Evolutionary conservation across 2,113 vertebrate species (phyloP).

Genomic region (Euleptes europaea): DNA sequence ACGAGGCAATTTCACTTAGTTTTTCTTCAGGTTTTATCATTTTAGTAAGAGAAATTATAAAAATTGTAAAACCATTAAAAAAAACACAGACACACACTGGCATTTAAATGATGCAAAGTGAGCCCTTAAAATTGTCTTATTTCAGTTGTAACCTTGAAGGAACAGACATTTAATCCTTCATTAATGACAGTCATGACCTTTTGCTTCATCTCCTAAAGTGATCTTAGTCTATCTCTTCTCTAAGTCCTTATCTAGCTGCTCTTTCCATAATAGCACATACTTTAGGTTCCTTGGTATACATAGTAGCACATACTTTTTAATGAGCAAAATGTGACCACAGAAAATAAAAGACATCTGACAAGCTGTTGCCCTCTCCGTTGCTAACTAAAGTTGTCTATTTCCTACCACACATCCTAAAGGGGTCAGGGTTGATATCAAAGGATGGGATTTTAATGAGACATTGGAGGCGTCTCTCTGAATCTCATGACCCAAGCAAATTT

Average conservation of each 20-base stretch:
- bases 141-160: slow-evolving; percentile 17
- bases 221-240: slow-evolving; percentile 7
- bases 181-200: slow-evolving; percentile 2
- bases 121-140: background rate
- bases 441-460: slow-evolving; percentile 47
- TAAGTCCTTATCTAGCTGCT: slow-evolving; percentile 32
- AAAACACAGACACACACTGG: background rate
- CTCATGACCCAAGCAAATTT: slow-evolving; percentile 38
- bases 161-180: slow-evolving; percentile 5
- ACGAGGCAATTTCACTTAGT: background rate
- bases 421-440: slow-evolving; percentile 29
- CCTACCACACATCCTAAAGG: slow-evolving; percentile 25
- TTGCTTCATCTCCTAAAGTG: slow-evolving; percentile 18
- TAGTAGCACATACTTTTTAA: slow-evolving; percentile 43
- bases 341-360: slow-evolving; percentile 28
- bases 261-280: background rate
- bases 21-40: slow-evolving; percentile 16
- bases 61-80: background rate
- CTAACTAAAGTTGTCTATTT: slow-evolving; percentile 23
- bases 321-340: slow-evolving; percentile 31
- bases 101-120: slow-evolving; percentile 23
- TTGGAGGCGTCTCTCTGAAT: slow-evolving; percentile 28
- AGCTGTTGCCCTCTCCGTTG: slow-evolving; percentile 31
- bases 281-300: slow-evolving; percentile 19
- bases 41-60: slow-evolving; percentile 9